Evolutionary conservation across 1,140 invertebrate species (phyloP), one percentile per base, ranked within the genome.

Genomic region (Temnothorax nylanderi): DNA sequence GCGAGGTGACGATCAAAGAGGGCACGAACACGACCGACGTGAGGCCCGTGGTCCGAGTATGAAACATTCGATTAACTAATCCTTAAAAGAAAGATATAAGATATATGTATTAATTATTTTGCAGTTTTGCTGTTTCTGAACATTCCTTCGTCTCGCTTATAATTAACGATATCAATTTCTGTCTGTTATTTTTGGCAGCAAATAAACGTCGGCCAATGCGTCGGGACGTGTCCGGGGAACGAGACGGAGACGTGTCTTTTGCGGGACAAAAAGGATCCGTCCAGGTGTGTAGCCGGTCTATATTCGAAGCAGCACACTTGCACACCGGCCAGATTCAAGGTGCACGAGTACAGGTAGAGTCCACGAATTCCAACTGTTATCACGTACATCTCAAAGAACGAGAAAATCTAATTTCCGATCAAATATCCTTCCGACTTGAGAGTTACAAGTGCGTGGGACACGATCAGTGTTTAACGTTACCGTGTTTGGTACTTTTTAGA

Each of bases 191-290:
- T 13, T 49, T n/a, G 13, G 32, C 54, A 96, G 96, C 92, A 95
- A 88, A 95, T 96, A 84, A 95, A 96, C 82, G 94, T 96, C 47
- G 96, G 96, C 21, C 93, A 95, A 80, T 96, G 96, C 71, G 92
- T 94, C 49, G 96, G 95, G 11, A 92, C 88, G 44, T 96, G 96
- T 91, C 90, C 94, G 8, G 91, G 91, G 0, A 95, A 93, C 62
- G 80, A 92, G 44, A 94, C 92, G 8, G 93, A 95, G 89, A 95
- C 94, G 10, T 96, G 95, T 82, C 85, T 96, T 51, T 87, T 95
- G 13, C 89, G 95, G 44, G 94, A 95, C 34, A 95, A 93, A 67
- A 94, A 92, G 44, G 93, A 95, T 58, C 94, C 94, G 2, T 88
- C 89, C 1, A 95, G 92, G 85, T 96, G 95, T 85, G 76, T 95